Evolutionary conservation across 2,797 vertebrate genomes (phyloP), one percentile per base, ranked within the genome.

Genomic region (Hydrocynus forskahlii): DNA sequence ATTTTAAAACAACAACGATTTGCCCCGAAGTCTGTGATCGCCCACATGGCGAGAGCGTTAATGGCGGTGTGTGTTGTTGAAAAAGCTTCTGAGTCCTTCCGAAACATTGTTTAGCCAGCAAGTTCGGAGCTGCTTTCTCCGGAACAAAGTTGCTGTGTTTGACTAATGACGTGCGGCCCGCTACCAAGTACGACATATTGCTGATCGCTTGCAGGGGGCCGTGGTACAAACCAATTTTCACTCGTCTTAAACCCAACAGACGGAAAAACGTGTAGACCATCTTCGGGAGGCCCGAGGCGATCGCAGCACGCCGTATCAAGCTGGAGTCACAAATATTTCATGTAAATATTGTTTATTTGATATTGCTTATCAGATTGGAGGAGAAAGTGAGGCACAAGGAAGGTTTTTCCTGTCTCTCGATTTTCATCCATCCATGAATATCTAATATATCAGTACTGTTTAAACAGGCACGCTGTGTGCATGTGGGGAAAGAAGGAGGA

Each of bases 391-490:
- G 84, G 81, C 85, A 85, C 92, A 92, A 89, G 90, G 87, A 88
- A 84, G 87, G 90, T 88, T 88, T 87, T 85, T 89, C 89, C 87
- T 90, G 88, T 89, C 89, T 88, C 86, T n/a, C 84, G 82, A 86
- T 91, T 91, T 91, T 91, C 89, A 91, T 93, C 87, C 85, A 89
- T 87, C 81, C 90, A 87, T 92, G 91, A 95, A 94, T 93, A 95
- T 93, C 92, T 92, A 86, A 95, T 95, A 94, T 91, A 94, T 94
- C 92, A 94, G 89, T 95, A 93, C 92, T 94, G 89, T 90, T 93
- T 94, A 94, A 92, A 93, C 85, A 92, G 86, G 89, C 92, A 90
- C 89, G 92, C 91, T 78, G 74, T 83, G 80, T 72, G 71, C 57
- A 62, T 76, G 52, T 23, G 59, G 76, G 57, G 38, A 17, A 14